Evolutionary conservation across 2,113 vertebrate genomes (phyloP).

Genomic region (Psittacus erithacus): DNA sequence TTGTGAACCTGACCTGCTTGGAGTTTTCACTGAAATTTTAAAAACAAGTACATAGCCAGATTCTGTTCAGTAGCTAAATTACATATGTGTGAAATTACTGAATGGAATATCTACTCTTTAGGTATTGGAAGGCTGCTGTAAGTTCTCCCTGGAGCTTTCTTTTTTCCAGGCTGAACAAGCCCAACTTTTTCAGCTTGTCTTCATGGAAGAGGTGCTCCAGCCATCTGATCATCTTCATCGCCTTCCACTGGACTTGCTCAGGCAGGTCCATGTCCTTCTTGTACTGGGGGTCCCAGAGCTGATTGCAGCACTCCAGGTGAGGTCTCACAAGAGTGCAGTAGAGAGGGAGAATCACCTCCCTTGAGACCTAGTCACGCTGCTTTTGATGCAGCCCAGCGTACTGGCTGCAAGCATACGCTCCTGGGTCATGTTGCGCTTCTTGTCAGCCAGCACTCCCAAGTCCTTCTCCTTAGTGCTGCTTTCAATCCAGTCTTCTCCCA

Average conservation of each 20-base stretch:
- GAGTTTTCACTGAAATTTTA: not conserved
- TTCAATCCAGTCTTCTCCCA: not conserved
- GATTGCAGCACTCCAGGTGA: fast-evolving
- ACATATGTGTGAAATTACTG: not conserved
- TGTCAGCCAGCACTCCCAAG: not conserved
- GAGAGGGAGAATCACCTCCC: not conserved
- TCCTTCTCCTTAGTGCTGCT: not conserved
- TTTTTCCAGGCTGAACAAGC: not conserved
- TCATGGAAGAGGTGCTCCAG: not conserved
- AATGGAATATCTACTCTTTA: not conserved
- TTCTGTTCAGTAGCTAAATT: not conserved
- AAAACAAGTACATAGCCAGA: not conserved
- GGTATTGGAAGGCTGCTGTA: not conserved
- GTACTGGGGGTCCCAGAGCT: not conserved
- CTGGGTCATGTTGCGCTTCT: not conserved
- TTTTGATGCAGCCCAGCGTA: not conserved
- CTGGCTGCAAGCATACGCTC: fast-evolving
- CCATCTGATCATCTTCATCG: not conserved
- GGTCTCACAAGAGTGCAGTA: fast-evolving
- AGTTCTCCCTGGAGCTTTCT: not conserved
- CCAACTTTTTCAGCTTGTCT: not conserved
- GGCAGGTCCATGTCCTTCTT: not conserved
- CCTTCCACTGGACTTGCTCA: not conserved
- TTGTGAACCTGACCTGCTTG: not conserved
- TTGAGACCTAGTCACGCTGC: fast-evolving